Conservation (phyloP, 2,888 invertebrate species). For the Neria commutata region DNA sequence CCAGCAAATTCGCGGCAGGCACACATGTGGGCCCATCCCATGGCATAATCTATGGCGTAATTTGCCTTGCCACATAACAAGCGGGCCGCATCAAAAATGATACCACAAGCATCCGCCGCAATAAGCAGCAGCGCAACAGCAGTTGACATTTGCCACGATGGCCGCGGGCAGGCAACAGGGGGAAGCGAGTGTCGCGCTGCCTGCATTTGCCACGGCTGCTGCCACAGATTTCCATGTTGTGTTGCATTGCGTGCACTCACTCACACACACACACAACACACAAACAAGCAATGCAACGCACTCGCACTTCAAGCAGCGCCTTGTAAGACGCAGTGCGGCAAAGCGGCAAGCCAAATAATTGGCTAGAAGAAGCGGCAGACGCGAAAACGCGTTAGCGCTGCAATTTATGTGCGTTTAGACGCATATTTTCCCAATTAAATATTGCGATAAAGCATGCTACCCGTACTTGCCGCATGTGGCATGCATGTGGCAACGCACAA, state of each 20-base stretch:
- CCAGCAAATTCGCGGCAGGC: neutral
- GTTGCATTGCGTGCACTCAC: constrained; percentile 46
- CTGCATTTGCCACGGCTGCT: constrained; percentile 8
- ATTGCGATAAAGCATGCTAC: constrained; percentile 59
- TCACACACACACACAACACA: constrained; percentile 10
- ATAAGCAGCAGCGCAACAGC: neutral
- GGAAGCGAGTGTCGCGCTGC: too few relatives aligned
- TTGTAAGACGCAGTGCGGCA: neutral
- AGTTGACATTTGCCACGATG: neutral
- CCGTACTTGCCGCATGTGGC: constrained; percentile 13
- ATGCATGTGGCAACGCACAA: neutral
- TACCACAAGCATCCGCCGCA: neutral
- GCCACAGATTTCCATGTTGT: constrained; percentile 29
- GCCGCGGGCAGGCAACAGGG: neutral
- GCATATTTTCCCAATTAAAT: constrained; percentile 62
- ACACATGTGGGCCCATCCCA: constrained; percentile 10
- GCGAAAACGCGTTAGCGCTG: constrained; percentile 50
- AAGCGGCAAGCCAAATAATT: neutral
- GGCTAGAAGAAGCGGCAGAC: constrained; percentile 28
- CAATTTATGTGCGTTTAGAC: constrained; percentile 61
- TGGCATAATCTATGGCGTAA: neutral
- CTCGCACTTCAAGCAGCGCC: too few relatives aligned
- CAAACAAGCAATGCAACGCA: too few relatives aligned
- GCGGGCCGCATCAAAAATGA: constrained; percentile 1
- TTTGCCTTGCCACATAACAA: constrained; percentile 3